Evolutionary conservation across 2,888 invertebrate species (phyloP).

Genomic region (Drosophila fungiperda): DNA sequence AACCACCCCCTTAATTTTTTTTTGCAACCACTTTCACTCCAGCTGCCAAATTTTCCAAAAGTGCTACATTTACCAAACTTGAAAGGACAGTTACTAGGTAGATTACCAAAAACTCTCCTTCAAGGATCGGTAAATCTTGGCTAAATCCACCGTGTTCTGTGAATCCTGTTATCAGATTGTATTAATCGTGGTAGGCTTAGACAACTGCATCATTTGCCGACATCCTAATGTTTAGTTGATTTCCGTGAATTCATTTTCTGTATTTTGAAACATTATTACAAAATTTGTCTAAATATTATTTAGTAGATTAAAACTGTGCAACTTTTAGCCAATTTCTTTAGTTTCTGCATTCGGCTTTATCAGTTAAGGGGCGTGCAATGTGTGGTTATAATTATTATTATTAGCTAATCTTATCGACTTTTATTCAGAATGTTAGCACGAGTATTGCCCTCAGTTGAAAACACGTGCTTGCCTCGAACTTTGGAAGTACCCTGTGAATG

Average conservation of each 20-base stretch:
- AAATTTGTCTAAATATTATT: not conserved
- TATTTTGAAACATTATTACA: not conserved
- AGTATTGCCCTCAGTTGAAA: not conserved
- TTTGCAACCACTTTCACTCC: too few species aligned
- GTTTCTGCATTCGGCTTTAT: not conserved
- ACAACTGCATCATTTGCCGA: too few species aligned
- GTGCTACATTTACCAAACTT: not conserved
- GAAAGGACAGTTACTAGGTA: not conserved
- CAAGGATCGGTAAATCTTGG: not conserved
- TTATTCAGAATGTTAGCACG: not conserved
- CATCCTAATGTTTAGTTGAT: too few species aligned
- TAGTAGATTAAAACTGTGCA: not conserved
- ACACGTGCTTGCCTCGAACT: not conserved
- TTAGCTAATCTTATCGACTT: conserved; percentile 30
- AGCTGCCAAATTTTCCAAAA: not conserved
- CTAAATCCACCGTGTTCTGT: not conserved
- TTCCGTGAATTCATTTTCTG: not conserved
- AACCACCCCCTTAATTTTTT: too few species aligned
- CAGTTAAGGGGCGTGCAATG: not conserved
- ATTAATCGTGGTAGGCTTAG: too few species aligned
- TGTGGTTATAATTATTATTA: too few species aligned
- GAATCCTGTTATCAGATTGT: not conserved
- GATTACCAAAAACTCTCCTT: not conserved
- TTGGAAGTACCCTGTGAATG: not conserved
- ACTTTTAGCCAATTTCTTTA: not conserved